phyloP scores from a whole-genome alignment of 2,888 invertebrate species.

The Philopedon plagiatum region DNA sequence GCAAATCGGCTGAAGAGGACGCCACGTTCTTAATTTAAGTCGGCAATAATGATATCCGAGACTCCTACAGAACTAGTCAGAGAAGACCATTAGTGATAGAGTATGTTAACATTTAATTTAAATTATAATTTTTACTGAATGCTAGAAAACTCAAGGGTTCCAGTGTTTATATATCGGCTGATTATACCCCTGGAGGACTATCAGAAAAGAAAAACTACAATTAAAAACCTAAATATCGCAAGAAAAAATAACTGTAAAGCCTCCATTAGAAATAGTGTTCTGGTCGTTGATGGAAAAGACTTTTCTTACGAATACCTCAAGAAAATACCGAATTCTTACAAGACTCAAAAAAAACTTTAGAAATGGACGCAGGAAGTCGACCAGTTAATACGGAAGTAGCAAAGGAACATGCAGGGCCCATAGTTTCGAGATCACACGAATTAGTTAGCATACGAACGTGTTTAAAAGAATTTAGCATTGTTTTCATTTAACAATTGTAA shows the following conservation, averaged over 20 bases:
- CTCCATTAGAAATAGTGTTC: neutral
- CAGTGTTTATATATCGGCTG: neutral
- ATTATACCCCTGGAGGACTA: neutral
- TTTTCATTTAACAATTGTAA: no score
- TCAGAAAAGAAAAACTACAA: neutral
- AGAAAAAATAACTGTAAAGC: neutral
- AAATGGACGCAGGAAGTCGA: no score
- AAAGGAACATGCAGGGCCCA: no score
- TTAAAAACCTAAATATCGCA: neutral
- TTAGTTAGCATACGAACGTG: no score
- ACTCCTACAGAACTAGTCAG: neutral
- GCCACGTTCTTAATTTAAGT: no score
- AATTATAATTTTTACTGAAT: neutral
- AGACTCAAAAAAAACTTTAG: no score
- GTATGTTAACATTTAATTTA: neutral
- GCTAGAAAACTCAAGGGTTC: neutral
- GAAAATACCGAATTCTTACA: no score
- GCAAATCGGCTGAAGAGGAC: no score
- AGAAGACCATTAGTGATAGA: neutral
- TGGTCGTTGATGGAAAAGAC: constrained; percentile 1
- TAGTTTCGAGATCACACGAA: no score
- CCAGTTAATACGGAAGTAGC: no score
- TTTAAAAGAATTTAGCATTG: no score
- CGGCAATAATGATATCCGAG: neutral
- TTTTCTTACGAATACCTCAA: no score